A percentile compares a stretch with the other conserved stretches of the same genome.
These are phyloP conservation scores for cat (Felis catus) DNA, from an alignment of 2,113 vertebrate genomes.

Conservation along the genomic window F.catus_Fca126_mat1.0 CM031417.1:139638001-139638500, in stretches of 20 bases:
- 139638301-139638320: fast-evolving
- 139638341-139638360: background rate
- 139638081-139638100: fast-evolving
- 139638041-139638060: background rate
- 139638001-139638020: background rate
- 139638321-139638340: background rate
- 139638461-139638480: fast-evolving
- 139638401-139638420: fast-evolving
- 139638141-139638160: fast-evolving
- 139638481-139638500: fast-evolving
- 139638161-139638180: background rate
- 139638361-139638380: background rate
- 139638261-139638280: background rate
- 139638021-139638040: fast-evolving
- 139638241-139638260: fast-evolving
- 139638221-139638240: too few relatives aligned
- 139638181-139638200: fast-evolving
- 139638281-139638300: fast-evolving
- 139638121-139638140: fast-evolving
- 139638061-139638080: fast-evolving
- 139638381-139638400: background rate
- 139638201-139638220: fast-evolving
- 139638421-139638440: background rate
- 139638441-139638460: background rate
- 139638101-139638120: fast-evolving